Percentiles rank a stretch among this genome's conserved stretches.
Evolutionary conservation across 2,888 invertebrate species (phyloP).

Genomic region (Malthinus seriepunctatus): DNA sequence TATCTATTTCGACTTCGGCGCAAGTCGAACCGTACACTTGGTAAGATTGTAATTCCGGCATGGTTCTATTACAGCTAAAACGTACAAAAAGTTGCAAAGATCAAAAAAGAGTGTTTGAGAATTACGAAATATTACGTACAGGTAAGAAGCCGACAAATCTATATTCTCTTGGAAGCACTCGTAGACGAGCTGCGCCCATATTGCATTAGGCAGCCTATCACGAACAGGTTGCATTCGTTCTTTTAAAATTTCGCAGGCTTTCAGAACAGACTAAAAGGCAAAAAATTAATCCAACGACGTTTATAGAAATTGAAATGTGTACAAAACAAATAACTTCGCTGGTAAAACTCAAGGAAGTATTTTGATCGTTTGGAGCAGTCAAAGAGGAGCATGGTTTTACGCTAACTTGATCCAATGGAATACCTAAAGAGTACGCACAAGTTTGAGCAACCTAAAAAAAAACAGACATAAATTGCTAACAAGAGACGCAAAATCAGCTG

Average conservation of each 20-base stretch:
- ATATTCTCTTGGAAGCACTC: constrained; percentile 59
- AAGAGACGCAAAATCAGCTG: not conserved
- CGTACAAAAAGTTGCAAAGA: not conserved
- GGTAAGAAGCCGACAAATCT: constrained; percentile 64
- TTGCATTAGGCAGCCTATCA: constrained; percentile 54
- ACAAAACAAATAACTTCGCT: constrained; percentile 68
- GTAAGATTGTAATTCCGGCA: constrained; percentile 54
- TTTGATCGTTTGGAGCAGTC: constrained; percentile 66
- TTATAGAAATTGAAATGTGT: constrained; percentile 4
- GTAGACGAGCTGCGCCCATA: constrained; percentile 63
- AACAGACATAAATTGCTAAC: not conserved
- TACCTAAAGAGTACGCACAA: constrained; percentile 71
- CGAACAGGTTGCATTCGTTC: constrained; percentile 64
- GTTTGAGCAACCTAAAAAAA: constrained; percentile 68
- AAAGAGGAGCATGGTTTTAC: constrained; percentile 70
- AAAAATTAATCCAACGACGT: no score
- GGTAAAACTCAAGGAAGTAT: constrained; percentile 73
- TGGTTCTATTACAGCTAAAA: constrained; percentile 2
- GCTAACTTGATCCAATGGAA: constrained; percentile 67
- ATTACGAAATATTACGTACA: constrained; percentile 43
- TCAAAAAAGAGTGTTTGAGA: not conserved
- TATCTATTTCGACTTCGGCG: constrained; percentile 75
- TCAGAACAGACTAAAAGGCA: constrained; percentile 55
- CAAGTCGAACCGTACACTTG: constrained; percentile 66
- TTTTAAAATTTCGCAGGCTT: constrained; percentile 66